Evolutionary conservation across 2,113 vertebrate genomes (phyloP).

Genomic region (Balaenoptera acutorostrata): DNA sequence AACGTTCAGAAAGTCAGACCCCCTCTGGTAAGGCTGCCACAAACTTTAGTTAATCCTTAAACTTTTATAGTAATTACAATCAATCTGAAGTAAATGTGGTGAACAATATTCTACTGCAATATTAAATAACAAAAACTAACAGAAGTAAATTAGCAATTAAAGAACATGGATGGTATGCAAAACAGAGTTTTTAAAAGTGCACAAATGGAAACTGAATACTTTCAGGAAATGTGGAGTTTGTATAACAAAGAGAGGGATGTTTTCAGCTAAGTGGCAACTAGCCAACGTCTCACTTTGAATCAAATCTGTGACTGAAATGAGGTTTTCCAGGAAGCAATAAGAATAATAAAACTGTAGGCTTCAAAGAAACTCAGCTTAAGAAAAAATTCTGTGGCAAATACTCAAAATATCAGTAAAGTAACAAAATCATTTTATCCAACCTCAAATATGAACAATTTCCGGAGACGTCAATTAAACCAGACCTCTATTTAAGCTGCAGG

Average conservation of each 20-base stretch:
- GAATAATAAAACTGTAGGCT: slow-evolving; percentile 49
- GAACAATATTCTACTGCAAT: not conserved
- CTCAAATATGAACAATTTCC: slow-evolving; percentile 18
- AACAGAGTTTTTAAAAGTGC: slow-evolving; percentile 1
- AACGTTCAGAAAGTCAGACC: not conserved
- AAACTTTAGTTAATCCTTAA: slow-evolving; percentile 33
- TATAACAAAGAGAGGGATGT: not conserved
- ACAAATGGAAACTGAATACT: slow-evolving; percentile 23
- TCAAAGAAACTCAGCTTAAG: slow-evolving; percentile 37
- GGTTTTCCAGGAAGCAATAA: slow-evolving; percentile 54
- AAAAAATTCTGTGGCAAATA: slow-evolving; percentile 44
- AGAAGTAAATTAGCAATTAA: slow-evolving; percentile 17
- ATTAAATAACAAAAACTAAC: slow-evolving; percentile 23
- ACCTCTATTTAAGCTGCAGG: slow-evolving; percentile 3
- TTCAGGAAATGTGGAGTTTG: slow-evolving; percentile 32
- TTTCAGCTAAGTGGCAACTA: slow-evolving; percentile 40
- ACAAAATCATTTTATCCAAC: slow-evolving; percentile 23
- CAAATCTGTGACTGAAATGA: slow-evolving; percentile 51
- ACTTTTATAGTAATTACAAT: slow-evolving; percentile 18
- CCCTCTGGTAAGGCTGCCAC: not conserved
- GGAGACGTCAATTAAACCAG: not conserved
- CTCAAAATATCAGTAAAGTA: slow-evolving; percentile 30
- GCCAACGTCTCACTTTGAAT: slow-evolving; percentile 39
- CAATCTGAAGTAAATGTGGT: not conserved
- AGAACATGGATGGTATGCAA: not conserved